Percentiles rank a stretch among this genome's conserved stretches.
Evolutionary conservation across 1,140 invertebrate genomes (phyloP).

Genomic region (Drosophila virilis): DNA sequence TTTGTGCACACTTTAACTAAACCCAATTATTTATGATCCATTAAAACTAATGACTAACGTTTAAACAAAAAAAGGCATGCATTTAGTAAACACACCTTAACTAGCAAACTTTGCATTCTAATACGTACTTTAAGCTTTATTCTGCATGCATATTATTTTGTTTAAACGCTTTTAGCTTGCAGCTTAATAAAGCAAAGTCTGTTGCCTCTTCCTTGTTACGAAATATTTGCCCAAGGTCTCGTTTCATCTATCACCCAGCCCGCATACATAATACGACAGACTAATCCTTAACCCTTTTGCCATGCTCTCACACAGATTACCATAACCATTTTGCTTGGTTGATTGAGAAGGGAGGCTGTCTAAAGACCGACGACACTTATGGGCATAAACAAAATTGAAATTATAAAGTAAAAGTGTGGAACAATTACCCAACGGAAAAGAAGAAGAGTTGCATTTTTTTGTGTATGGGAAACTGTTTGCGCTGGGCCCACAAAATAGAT

Average conservation of each 20-base stretch:
- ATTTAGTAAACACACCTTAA: no score
- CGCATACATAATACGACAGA: constrained; percentile 17
- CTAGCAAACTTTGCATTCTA: no score
- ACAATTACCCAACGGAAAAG: constrained; percentile 31
- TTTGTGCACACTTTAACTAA: no score
- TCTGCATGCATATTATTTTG: not conserved
- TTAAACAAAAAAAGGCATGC: no score
- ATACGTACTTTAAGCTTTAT: no score
- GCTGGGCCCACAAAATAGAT: constrained; percentile 76
- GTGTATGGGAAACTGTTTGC: constrained; percentile 48
- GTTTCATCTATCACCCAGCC: not conserved
- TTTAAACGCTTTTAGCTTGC: not conserved
- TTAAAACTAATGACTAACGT: no score
- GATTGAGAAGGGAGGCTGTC: constrained; percentile 6
- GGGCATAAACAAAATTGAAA: constrained; percentile 62
- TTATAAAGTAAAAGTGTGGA: constrained; percentile 54
- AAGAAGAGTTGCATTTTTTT: constrained; percentile 7
- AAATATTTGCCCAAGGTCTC: not conserved
- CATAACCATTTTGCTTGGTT: constrained; percentile 4
- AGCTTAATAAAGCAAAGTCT: not conserved
- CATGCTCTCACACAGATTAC: constrained; percentile 6
- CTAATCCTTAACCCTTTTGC: constrained; percentile 25
- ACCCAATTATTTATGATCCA: no score
- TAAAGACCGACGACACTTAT: constrained; percentile 39
- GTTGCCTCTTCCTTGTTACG: not conserved